phyloP scores from a whole-genome alignment of 92 coral and sea anemone genomes.

The Bergia puertoricense region DNA sequence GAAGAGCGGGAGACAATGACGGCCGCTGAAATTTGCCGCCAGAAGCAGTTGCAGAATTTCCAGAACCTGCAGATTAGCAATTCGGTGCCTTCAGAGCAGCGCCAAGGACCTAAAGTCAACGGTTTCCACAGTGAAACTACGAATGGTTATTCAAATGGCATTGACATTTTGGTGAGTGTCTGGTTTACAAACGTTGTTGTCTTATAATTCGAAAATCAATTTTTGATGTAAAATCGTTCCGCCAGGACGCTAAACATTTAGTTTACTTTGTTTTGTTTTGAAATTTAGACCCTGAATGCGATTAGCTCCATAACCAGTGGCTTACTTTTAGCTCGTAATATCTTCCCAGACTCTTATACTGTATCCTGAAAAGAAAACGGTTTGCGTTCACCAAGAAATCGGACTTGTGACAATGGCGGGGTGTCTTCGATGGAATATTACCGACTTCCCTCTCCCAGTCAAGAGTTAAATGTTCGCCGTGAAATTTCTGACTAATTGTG shows the following conservation, averaged over 20 bases:
- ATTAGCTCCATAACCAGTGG: not conserved
- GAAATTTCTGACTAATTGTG: not conserved
- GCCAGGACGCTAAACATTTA: slow-evolving; percentile 21
- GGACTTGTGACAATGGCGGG: slow-evolving; percentile 16
- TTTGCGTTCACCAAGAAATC: not conserved
- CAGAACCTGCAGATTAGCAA: slow-evolving; percentile 68
- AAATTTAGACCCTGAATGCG: slow-evolving; percentile 20
- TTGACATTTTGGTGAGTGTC: slow-evolving; percentile 73
- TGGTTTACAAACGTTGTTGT: slow-evolving; percentile 25
- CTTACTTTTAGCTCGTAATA: not conserved
- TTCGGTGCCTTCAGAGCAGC: slow-evolving; percentile 59
- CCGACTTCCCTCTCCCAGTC: not conserved
- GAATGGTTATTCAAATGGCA: slow-evolving; percentile 67
- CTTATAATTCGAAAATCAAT: slow-evolving; percentile 25
- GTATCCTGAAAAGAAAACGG: not conserved
- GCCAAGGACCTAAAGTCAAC: slow-evolving; percentile 66
- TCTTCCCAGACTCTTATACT: not conserved
- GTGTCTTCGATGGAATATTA: slow-evolving; percentile 3
- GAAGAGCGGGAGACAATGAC: slow-evolving; percentile 96
- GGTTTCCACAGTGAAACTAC: slow-evolving; percentile 57
- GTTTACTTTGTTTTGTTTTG: slow-evolving; percentile 25
- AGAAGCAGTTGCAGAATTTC: slow-evolving; percentile 76
- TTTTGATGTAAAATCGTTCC: slow-evolving; percentile 31
- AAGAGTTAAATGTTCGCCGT: not conserved
- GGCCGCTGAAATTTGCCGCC: slow-evolving; percentile 86